Base-by-base conservation (phyloP, 2,113 vertebrate genomes). In the Gavialis gangeticus region DNA sequence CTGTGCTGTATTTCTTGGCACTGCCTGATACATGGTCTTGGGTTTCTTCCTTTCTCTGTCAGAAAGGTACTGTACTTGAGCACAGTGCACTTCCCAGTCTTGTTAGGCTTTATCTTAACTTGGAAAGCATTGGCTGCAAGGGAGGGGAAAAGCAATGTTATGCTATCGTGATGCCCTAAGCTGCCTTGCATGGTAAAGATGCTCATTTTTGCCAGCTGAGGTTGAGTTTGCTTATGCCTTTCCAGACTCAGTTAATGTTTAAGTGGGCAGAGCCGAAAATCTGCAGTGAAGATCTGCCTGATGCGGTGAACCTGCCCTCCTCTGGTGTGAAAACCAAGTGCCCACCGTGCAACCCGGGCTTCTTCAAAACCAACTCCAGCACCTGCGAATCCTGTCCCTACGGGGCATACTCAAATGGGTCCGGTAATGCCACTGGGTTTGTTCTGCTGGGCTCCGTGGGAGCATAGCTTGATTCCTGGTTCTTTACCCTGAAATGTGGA, bases 231-330 rank as follows among this genome's bases (percentile, higher is more conserved):
- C 56, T 76, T 79, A 17, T 2, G 1, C 84, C 60, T 10, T 60
- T 75, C 66, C 96, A 99, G 99, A 99, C 99, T 1, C 99, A 99
- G 96, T 97, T 99, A 84, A 99, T 99, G 99, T 99, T 99, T 97
- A 99, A 99, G 90, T 99, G 99, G 99, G 99, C 98, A 14, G 98
- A 99, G 82, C 99, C 99, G 0, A 99, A 99, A 92, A 98, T 99
- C 97, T 99, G 99, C 94, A 97, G 96, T 1, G 99, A 99, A 90
- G 98, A 96, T 12, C 92, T 97, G 1, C 85, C 98, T 2, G 97
- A 96, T 14, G 98, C 99, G 0, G 97, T 97, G 67, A 92, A 73
- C 54, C 98, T 99, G 92, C 99, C 99, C 0, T 96, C 97, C 1
- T 99, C 99, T 0, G 99, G 98, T 2, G 62, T 98, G 91, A 99